Base-by-base conservation (phyloP, 2,888 invertebrate species). In the Trachelus stipa region DNA sequence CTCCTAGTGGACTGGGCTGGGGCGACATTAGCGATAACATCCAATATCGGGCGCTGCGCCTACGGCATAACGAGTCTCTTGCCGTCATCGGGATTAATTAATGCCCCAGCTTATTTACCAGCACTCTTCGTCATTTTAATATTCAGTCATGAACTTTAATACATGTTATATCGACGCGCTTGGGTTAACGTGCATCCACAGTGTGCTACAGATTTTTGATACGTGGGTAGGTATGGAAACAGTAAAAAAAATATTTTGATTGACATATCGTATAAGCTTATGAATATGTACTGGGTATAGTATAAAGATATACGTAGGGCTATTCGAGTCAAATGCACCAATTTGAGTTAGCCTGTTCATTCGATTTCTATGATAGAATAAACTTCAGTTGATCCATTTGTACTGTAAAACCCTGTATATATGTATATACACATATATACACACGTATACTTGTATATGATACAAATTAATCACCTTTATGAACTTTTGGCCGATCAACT, bases 391-490 rank as follows among this genome's bases (percentile, higher is more conserved):
- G 56, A 9, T 56, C 9, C 9, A 9, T 23, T 56, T 56, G 2
- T 23, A 56, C 23, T 56, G 23, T 9, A 23, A 56, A 23, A 9
- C 23, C 9, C 23, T 6, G 15, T 6, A 6, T 37, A 4, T 34
- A 11, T 33, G 33, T n/a, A n/a, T 9, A 1, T 34, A 33, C 33
- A 3, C 33, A 33, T 33, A 11, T 34, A 34, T 15, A 37, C 0
- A 4, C 1, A 1, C 15, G 2, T 2, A 15, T 2, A 15, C 2
- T 23, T 40, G 1, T 23, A 15, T 23, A 23, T 6, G 15, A 23
- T 71, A 80, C 80, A 85, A 82, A 85, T 84, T 83, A 83, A 86
- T 85, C 83, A 83, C 81, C 83, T 80, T 82, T 82, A 81, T 80
- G 81, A 82, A 85, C 82, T 83, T 82, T 81, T 81, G 82, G 80